These are phyloP conservation scores for Ochropleura leucogaster DNA, from an alignment of 2,888 invertebrate genomes.

Conservation along the genomic window DNA sequence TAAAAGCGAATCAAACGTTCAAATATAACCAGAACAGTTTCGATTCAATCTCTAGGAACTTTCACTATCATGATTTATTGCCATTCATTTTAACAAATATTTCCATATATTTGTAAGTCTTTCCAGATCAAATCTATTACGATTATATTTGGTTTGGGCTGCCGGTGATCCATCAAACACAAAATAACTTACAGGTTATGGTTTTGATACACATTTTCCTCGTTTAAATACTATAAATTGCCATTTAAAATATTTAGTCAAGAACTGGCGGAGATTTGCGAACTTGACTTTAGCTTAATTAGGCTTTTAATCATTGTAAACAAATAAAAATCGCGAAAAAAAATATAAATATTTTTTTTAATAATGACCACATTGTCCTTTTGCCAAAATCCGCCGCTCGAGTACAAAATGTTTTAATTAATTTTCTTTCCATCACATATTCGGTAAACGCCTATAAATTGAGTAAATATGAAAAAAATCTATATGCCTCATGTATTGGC, in stretches of 20 bases:
- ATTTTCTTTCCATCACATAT: slow-evolving; percentile 1
- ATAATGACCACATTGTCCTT: not conserved
- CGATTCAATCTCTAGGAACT: slow-evolving; percentile 37
- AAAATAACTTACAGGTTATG: slow-evolving; percentile 22
- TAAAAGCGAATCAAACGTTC: not conserved
- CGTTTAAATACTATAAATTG: slow-evolving; percentile 28
- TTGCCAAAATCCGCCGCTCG: not conserved
- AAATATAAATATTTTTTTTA: not conserved
- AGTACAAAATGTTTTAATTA: slow-evolving; percentile 31
- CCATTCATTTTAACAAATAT: not conserved
- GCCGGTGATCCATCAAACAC: slow-evolving; percentile 22
- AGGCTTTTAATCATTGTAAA: too few species aligned
- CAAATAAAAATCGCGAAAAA: too few species aligned
- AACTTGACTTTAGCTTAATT: not conserved
- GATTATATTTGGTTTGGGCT: slow-evolving; percentile 13
- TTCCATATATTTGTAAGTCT: not conserved
- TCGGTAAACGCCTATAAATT: slow-evolving; percentile 54
- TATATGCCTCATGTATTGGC: slow-evolving; percentile 80
- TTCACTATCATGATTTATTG: slow-evolving; percentile 13
- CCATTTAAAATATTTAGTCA: slow-evolving; percentile 23
- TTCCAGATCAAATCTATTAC: slow-evolving; percentile 22
- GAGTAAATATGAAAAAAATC: slow-evolving; percentile 70
- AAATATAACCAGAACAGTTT: slow-evolving; percentile 31
- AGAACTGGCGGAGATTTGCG: slow-evolving; percentile 5
- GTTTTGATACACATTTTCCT: slow-evolving; percentile 33